Base-by-base conservation (phyloP, 2,888 invertebrate species). In the Nomada fabriciana region DNA sequence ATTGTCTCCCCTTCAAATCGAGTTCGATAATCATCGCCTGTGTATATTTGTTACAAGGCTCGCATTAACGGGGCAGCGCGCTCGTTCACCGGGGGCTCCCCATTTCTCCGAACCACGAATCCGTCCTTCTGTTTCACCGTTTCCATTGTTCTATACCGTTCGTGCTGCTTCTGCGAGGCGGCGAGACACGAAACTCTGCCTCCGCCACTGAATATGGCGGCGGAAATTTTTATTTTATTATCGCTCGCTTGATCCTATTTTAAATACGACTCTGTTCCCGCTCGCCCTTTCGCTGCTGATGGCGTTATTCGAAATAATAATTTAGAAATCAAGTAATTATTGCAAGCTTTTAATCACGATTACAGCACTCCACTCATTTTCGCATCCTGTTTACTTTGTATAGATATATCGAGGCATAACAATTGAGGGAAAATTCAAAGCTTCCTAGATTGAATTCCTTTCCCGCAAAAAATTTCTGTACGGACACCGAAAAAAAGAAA, bases 1-100 rank as follows among this genome's bases (percentile, higher is more conserved):
- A 93, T 91, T 93, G 92, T 93, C 91, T 92, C 91, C 91, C 91
- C 91, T 84, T 82, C 85, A 91, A 91, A 92, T 92, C 90, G 91
- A 89, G 88, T 89, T 91, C 89, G 90, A 92, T 93, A 93, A 93
- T 93, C 91, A 91, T 92, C 91, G 89, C 83, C 77, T 80, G 87
- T 73, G 53, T 90, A 89, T 90, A 89, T 92, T 91, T 89, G 90
- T 89, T 86, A 83, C 86, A 76, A 70, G 76, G 68, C 74, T 85
- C 73, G 60, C 72, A 84, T 80, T 83, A 72, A 73, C 73, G 57
- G 74, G 63, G 67, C 59, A 60, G 55, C 18, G 50, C 42, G 70
- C 61, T 76, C 63, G 75, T 69, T 69, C 59, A 47, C 52, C 53
- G 52, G 42, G 67, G 80, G 61, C 72, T 68, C 79, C 79, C 73